A percentile compares a stretch with the other conserved stretches of the same genome.
Conservation (phyloP, 2,797 vertebrate species). For the Rhincodon typus region DNA sequence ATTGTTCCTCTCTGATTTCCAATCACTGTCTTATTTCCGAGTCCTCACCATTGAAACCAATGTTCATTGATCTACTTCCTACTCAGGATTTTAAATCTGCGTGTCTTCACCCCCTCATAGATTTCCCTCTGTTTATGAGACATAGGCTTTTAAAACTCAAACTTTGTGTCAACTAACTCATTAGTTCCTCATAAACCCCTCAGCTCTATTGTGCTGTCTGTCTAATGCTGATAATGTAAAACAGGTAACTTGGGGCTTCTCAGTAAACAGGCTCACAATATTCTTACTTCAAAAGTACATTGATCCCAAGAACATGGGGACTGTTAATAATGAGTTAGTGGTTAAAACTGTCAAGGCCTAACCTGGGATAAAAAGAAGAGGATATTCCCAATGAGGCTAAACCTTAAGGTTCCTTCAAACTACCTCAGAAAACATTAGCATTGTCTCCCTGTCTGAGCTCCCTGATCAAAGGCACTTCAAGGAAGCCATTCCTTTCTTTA, state of each 20-base stretch:
- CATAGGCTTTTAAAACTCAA: not conserved
- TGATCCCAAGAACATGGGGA: not conserved
- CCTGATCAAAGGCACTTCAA: not conserved
- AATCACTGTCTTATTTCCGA: not conserved
- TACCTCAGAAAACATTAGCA: not conserved
- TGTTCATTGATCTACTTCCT: not conserved
- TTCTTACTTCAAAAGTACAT: not conserved
- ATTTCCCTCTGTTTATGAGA: not conserved
- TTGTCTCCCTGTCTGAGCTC: no score
- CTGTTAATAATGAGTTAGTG: not conserved
- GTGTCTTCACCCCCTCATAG: not conserved
- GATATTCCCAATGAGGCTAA: not conserved
- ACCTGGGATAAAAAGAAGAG: not conserved
- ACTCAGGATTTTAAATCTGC: not conserved
- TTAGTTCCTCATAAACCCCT: not conserved
- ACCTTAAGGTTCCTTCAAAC: not conserved
- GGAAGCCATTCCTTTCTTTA: not conserved
- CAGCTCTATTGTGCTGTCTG: not conserved
- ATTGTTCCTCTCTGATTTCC: not conserved
- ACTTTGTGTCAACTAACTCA: not conserved
- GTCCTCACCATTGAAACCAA: not conserved
- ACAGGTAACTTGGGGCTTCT: not conserved
- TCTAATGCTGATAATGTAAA: not conserved
- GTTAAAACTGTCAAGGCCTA: not conserved
- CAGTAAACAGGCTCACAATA: not conserved